Conservation (phyloP, 2,113 vertebrate species). For the Calonectris borealis region DNA sequence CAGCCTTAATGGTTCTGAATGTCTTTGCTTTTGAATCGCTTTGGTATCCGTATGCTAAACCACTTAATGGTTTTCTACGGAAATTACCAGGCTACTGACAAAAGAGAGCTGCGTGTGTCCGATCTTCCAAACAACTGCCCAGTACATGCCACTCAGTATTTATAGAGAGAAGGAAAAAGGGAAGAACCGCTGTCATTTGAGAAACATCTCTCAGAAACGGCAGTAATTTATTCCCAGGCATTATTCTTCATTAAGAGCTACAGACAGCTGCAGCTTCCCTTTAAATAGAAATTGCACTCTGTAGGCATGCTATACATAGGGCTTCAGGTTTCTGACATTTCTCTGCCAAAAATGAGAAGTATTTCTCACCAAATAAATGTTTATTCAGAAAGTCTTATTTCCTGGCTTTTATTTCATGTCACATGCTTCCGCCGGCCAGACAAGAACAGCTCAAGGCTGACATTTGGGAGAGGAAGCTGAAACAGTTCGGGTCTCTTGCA, state of each 20-base stretch:
- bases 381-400: conserved; percentile 60
- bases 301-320: conserved; percentile 45
- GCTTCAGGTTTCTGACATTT: conserved; percentile 59
- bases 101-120: neutral
- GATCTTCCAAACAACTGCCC: neutral
- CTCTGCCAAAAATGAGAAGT: conserved; percentile 60
- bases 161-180: conserved; percentile 15
- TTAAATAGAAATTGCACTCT: conserved; percentile 62
- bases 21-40: neutral
- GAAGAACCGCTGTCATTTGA: neutral
- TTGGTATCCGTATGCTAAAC: neutral
- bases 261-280: conserved; percentile 63
- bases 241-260: conserved; percentile 62
- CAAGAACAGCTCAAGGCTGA: neutral
- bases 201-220: conserved; percentile 44
- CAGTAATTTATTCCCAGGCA: conserved; percentile 63
- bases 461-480: neutral
- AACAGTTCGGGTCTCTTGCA: neutral
- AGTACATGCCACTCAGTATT: neutral
- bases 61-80: neutral
- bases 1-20: neutral
- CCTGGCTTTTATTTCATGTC: conserved; percentile 35
- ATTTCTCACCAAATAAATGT: conserved; percentile 67
- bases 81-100: neutral
- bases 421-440: neutral